Evolutionary conservation across 1,140 invertebrate species (phyloP), one percentile per base, ranked within the genome.

Genomic region (Drosophila nannoptera): DNA sequence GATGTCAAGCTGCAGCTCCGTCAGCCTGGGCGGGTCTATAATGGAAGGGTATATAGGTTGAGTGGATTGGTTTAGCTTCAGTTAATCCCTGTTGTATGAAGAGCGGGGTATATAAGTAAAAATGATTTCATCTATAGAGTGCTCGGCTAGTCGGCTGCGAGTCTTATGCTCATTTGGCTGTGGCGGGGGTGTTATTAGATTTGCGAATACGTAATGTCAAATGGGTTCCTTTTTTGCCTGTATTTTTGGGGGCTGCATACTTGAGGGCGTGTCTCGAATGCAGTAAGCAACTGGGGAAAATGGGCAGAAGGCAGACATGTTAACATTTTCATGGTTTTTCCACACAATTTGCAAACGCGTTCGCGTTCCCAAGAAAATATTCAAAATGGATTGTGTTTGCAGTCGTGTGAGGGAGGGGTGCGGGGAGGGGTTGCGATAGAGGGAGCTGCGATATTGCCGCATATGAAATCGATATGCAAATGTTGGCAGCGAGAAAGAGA

Each of bases 401-500:
- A 70, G 58, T 49, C 59, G 35, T 33, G 7, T 8, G 11, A 35
- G 8, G 52, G 42, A 45, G 43, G 38, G 22, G 11, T 9, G 42
- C 40, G 43, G 38, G 22, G 11, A 11, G 8, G 14, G 8, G 22
- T 22, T 3, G 22, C 1, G 22, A 22, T 22, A 1, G n/a, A n/a
- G 32, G 36, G 9, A 43, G 62, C 16, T 38, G 56, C 14, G 54
- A 42, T 61, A 62, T 74, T 56, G 70, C 82, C 86, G 82, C 81
- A 86, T 86, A 86, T 87, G 81, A 86, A 86, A 86, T 86, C 81
- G 81, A 86, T 86, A 86, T 86, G 81, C 82, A 87, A 86, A 86
- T 81, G 82, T 77, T 86, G 69, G 81, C 40, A 14, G 69, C 69
- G 60, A 82, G 43, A 43, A 50, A n/a, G 14, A 35, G 49, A 14